Evolutionary conservation across 2,888 invertebrate species (phyloP).

Genomic region (Scotopteryx bipunctaria): DNA sequence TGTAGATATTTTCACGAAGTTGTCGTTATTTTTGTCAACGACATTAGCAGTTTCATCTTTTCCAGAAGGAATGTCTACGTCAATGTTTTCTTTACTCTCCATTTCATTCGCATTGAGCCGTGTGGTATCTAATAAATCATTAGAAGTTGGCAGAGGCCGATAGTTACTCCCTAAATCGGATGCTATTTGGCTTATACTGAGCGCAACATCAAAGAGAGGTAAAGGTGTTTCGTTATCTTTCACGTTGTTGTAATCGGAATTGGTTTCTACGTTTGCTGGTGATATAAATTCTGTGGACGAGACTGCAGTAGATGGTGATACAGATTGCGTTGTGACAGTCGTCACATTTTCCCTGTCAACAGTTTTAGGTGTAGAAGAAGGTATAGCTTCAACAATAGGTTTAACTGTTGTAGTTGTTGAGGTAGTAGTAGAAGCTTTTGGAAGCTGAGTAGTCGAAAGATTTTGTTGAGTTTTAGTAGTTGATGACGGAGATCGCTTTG

Average conservation of each 20-base stretch:
- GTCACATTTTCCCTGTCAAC: slow-evolving; percentile 63
- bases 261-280: slow-evolving; percentile 38
- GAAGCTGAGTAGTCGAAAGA: slow-evolving; percentile 34
- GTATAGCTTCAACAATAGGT: slow-evolving; percentile 15
- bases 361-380: slow-evolving; percentile 42
- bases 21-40: slow-evolving; percentile 48
- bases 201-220: slow-evolving; percentile 72
- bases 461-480: slow-evolving; percentile 37
- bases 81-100: slow-evolving; percentile 74
- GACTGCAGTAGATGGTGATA: slow-evolving; percentile 67
- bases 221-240: slow-evolving; percentile 51
- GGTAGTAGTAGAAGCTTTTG: slow-evolving; percentile 27
- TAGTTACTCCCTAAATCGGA: slow-evolving; percentile 71
- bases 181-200: slow-evolving; percentile 79
- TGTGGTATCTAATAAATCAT: slow-evolving; percentile 60
- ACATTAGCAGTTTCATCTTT: slow-evolving; percentile 33
- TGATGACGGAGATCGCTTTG: slow-evolving; percentile 40
- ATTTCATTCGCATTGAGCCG: slow-evolving; percentile 54
- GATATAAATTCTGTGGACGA: slow-evolving; percentile 63
- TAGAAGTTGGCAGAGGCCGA: slow-evolving; percentile 64
- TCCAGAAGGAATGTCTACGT: slow-evolving; percentile 65
- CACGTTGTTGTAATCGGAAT: slow-evolving; percentile 20
- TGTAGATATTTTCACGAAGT: slow-evolving; percentile 71
- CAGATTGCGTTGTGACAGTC: slow-evolving; percentile 74
- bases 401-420: slow-evolving; percentile 31